Evolutionary conservation across 2,113 vertebrate species (phyloP).

Genomic region (Rhynchomys soricoides): DNA sequence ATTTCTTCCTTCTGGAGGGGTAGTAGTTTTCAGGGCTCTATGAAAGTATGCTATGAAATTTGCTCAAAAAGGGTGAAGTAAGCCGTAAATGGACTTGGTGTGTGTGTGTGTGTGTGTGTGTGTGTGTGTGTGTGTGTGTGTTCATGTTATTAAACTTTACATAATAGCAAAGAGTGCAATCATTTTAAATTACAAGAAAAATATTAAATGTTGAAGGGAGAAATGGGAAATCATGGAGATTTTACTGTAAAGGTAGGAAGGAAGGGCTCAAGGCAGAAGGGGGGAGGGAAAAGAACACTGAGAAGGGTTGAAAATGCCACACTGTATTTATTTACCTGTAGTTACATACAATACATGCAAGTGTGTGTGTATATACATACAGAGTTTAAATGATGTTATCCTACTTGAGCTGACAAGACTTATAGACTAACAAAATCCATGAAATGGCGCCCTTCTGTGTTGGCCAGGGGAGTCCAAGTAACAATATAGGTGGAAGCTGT

Average conservation of each 20-base stretch:
- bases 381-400: not conserved
- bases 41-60: not conserved
- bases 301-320: not conserved
- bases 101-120: not conserved
- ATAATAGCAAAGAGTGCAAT: not conserved
- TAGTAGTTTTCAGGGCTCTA: too few relatives aligned
- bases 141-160: not conserved
- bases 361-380: not conserved
- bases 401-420: not conserved
- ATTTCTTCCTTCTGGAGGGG: not conserved
- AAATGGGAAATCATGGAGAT: not conserved
- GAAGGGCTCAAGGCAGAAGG: not conserved
- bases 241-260: not conserved
- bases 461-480: not conserved
- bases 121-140: not conserved
- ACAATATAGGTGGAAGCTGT: not conserved
- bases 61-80: constrained; percentile 3
- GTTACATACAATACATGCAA: not conserved
- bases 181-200: constrained; percentile 16
- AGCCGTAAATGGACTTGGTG: not conserved
- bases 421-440: not conserved
- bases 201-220: not conserved
- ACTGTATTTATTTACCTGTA: not conserved
- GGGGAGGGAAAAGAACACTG: not conserved
- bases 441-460: not conserved